A percentile compares a stretch with the other conserved stretches of the same genome.
These are phyloP conservation scores for Agriopis aurantiaria DNA, from an alignment of 2,888 invertebrate species.

Conservation along the genomic window DNA sequence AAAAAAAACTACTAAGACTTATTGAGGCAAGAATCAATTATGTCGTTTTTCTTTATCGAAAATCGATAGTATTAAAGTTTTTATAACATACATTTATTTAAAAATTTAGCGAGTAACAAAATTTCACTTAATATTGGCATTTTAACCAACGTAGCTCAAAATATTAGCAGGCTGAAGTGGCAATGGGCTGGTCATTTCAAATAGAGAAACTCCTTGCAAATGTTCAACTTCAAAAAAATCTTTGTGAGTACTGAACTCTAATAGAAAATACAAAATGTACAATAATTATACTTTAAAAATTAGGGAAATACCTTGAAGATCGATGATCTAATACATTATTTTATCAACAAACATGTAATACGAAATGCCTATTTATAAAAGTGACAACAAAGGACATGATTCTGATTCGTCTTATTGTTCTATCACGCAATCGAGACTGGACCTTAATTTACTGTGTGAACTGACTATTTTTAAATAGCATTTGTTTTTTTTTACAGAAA, in stretches of 20 bases:
- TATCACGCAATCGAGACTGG: constrained; percentile 35
- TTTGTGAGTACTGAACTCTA: background rate
- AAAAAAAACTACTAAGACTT: too few relatives aligned
- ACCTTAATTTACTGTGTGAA: constrained; percentile 44
- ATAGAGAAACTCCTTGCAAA: too few relatives aligned
- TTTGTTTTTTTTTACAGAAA: constrained; percentile 35
- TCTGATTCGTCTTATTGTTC: constrained; percentile 38
- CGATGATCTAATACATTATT: constrained; percentile 20
- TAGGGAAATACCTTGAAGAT: constrained; percentile 29
- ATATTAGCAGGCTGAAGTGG: too few relatives aligned
- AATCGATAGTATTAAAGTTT: too few relatives aligned
- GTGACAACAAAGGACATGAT: constrained; percentile 45
- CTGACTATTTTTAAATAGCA: constrained; percentile 38
- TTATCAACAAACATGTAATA: constrained; percentile 27
- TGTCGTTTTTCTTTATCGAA: too few relatives aligned
- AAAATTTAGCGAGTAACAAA: too few relatives aligned
- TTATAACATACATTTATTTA: too few relatives aligned
- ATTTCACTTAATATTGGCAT: too few relatives aligned
- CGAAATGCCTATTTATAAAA: constrained; percentile 45
- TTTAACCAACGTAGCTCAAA: too few relatives aligned
- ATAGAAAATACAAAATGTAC: background rate
- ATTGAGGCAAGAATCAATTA: too few relatives aligned
- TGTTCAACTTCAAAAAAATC: too few relatives aligned
- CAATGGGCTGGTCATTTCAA: too few relatives aligned
- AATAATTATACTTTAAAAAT: background rate